Percentiles rank a stretch among this genome's conserved stretches.
Conservation (phyloP, 2,797 vertebrate genomes). For the Nyctalus aviator region DNA sequence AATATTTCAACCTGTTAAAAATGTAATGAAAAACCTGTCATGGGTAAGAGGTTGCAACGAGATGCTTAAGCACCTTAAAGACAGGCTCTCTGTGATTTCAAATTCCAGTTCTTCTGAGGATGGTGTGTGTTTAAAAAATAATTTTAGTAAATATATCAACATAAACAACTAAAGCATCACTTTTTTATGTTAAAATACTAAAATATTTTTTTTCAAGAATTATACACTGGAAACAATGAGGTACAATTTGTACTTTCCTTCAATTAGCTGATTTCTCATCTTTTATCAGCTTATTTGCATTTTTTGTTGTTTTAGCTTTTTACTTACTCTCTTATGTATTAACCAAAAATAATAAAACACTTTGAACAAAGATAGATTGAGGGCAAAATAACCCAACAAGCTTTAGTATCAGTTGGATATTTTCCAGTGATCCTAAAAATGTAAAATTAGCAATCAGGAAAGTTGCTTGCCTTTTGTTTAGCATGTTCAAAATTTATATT, state of each 20-base stretch:
- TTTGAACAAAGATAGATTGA: not conserved
- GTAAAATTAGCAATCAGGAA: not conserved
- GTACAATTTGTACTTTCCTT: not conserved
- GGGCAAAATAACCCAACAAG: not conserved
- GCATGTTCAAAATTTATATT: conserved; percentile 41
- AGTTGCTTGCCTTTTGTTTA: not conserved
- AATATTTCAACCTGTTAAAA: conserved; percentile 69
- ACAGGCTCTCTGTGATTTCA: conserved; percentile 43
- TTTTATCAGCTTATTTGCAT: not conserved
- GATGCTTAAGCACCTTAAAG: conserved; percentile 45
- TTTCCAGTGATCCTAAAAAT: not conserved
- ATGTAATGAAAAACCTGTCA: conserved; percentile 64
- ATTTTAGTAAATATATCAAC: not conserved
- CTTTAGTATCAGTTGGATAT: not conserved
- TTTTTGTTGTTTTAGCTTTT: not conserved
- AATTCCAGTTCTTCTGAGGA: not conserved
- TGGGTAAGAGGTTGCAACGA: conserved; percentile 53
- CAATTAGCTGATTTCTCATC: not conserved
- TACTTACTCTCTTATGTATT: not conserved
- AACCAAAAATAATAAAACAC: not conserved
- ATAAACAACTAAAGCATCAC: not conserved
- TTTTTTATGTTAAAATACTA: conserved; percentile 44
- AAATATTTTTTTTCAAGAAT: not conserved
- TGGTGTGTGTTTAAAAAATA: not conserved
- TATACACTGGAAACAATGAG: not conserved